phyloP scores from a whole-genome alignment of 2,888 invertebrate genomes.

The Eristalis arbustorum region DNA sequence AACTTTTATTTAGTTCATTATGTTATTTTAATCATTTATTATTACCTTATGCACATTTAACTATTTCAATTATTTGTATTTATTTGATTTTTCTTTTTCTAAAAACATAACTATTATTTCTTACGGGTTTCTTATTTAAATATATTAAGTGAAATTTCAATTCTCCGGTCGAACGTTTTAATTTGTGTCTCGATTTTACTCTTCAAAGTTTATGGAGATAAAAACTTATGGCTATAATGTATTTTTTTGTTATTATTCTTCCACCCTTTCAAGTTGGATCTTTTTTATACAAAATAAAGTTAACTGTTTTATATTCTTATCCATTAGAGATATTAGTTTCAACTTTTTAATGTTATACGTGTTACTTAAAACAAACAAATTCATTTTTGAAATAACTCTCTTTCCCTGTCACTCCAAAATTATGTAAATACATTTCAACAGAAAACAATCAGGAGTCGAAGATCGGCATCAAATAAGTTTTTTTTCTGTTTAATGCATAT shows the following conservation, averaged over 20 bases:
- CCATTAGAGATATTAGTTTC: slow-evolving; percentile 41
- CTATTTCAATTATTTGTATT: slow-evolving; percentile 60
- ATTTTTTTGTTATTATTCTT: slow-evolving; percentile 48
- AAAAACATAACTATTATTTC: slow-evolving; percentile 55
- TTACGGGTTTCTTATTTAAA: slow-evolving; percentile 58
- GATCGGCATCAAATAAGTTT: neutral
- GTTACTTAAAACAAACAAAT: slow-evolving; percentile 31
- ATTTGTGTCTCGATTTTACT: slow-evolving; percentile 42
- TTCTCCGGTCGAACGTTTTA: slow-evolving; percentile 59
- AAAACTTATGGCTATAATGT: slow-evolving; percentile 46
- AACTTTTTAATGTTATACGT: slow-evolving; percentile 6
- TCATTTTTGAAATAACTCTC: neutral
- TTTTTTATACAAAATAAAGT: slow-evolving; percentile 71
- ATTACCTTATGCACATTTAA: slow-evolving; percentile 65
- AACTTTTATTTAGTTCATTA: slow-evolving; percentile 50
- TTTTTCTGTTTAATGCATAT: neutral
- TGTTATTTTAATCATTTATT: slow-evolving; percentile 37
- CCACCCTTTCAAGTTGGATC: slow-evolving; percentile 64
- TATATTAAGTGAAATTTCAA: slow-evolving; percentile 64
- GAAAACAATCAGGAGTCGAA: slow-evolving; percentile 4
- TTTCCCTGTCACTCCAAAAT: slow-evolving; percentile 38
- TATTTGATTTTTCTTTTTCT: slow-evolving; percentile 55
- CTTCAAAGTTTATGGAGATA: slow-evolving; percentile 63
- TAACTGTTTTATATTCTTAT: slow-evolving; percentile 67
- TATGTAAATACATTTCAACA: neutral